Conservation (phyloP, 92 coral and sea anemone species). For the Heliopora coerulea region DNA sequence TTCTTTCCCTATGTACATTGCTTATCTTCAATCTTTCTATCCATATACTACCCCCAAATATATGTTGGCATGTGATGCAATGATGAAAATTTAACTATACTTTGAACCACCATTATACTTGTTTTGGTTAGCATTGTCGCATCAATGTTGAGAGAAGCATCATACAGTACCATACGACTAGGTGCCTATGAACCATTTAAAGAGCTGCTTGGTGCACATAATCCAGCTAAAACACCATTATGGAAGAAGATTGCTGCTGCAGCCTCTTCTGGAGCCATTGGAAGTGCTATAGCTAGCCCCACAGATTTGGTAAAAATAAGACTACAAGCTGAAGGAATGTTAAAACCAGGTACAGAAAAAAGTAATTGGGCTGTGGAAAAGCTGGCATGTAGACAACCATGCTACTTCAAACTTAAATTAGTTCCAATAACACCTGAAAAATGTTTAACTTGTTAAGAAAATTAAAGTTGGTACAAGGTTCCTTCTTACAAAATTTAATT, state of each 20-base stretch:
- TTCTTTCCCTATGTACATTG: no score
- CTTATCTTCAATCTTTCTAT: not conserved
- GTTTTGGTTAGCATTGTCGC: conserved; percentile 67
- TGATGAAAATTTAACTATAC: no score
- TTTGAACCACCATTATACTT: no score
- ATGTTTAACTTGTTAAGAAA: no score
- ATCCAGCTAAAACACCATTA: conserved; percentile 82
- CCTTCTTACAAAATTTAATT: no score
- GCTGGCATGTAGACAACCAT: no score
- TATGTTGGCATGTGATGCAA: no score
- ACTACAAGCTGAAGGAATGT: conserved; percentile 77
- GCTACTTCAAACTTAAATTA: no score
- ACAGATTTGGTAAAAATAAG: conserved; percentile 92
- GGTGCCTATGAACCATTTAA: conserved; percentile 96
- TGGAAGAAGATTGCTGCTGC: conserved; percentile 94
- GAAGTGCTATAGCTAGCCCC: conserved; percentile 91
- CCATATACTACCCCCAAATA: no score
- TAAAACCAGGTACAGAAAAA: conserved; percentile 36
- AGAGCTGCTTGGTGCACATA: conserved; percentile 74
- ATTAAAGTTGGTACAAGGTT: no score
- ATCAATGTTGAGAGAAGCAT: conserved; percentile 81
- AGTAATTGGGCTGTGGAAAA: no score
- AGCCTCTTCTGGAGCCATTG: conserved; percentile 88
- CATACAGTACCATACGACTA: conserved; percentile 91
- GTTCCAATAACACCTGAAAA: no score